These are phyloP conservation scores for Hydra vulgaris DNA, from an alignment of 30 jellyfish, hydroid and myxozoan genomes.

Conservation along the genomic window DNA sequence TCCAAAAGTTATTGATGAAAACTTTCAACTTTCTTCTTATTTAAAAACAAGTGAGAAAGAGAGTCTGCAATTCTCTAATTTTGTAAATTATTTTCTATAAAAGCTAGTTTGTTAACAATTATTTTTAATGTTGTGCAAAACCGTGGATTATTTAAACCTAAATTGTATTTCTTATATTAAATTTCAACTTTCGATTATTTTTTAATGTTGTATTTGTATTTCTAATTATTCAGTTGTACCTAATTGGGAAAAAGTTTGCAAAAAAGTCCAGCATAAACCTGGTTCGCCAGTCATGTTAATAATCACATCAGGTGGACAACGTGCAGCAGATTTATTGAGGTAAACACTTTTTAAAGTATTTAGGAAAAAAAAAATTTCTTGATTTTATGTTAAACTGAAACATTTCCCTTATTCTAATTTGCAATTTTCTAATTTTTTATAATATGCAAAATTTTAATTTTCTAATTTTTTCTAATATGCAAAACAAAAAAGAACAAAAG, in stretches of 20 bases:
- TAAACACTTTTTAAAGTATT: background rate
- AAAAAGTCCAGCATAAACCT: background rate
- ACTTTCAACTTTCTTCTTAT: background rate
- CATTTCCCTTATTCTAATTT: background rate
- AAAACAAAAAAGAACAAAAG: no score
- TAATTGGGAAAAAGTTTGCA: slow-evolving; percentile 34
- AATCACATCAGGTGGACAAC: slow-evolving; percentile 36
- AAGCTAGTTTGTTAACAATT: no score
- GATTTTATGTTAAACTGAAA: no score
- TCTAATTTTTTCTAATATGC: no score
- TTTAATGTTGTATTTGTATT: no score
- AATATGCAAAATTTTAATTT: no score
- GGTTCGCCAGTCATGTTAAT: slow-evolving; percentile 51
- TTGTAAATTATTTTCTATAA: no score
- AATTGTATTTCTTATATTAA: no score
- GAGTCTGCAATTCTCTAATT: background rate
- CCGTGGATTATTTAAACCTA: no score
- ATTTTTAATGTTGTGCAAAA: no score
- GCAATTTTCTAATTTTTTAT: no score
- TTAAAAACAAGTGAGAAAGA: background rate
- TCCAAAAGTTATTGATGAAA: background rate
- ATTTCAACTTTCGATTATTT: no score
- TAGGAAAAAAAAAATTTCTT: background rate
- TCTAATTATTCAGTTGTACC: slow-evolving; percentile 34
- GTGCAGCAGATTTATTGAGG: slow-evolving; percentile 76